Evolutionary conservation across 2,888 invertebrate genomes (phyloP).

Genomic region (Ormyrus rosae): DNA sequence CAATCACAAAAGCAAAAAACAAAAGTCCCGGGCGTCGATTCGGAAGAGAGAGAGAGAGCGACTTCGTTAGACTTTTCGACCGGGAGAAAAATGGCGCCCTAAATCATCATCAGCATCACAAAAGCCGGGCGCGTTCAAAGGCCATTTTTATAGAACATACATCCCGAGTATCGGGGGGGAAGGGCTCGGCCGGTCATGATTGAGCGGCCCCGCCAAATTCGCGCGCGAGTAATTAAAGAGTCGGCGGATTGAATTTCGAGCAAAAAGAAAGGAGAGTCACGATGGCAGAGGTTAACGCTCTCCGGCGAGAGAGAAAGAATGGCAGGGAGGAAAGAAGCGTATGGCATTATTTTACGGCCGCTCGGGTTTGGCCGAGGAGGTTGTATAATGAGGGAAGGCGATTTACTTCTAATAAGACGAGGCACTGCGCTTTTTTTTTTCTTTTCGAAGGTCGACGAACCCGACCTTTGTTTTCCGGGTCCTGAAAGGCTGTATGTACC

Average conservation of each 20-base stretch:
- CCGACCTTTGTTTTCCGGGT: no score
- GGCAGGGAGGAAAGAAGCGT: constrained; percentile 1
- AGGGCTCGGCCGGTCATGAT: constrained; percentile 6
- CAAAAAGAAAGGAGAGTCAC: constrained; percentile 59
- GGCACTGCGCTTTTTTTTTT: constrained; percentile 67
- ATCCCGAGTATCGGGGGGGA: constrained; percentile 2
- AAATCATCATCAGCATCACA: constrained; percentile 30
- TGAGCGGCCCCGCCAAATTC: constrained; percentile 30
- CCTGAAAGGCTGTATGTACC: no score
- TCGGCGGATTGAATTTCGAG: constrained; percentile 54
- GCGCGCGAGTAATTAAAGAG: constrained; percentile 36
- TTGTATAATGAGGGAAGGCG: constrained; percentile 70
- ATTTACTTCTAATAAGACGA: constrained; percentile 74
- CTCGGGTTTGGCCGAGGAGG: constrained; percentile 25
- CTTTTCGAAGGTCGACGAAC: no score
- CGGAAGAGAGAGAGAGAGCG: background rate
- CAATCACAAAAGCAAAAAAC: background rate
- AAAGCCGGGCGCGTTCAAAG: background rate
- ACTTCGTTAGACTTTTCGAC: constrained; percentile 36
- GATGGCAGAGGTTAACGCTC: constrained; percentile 39
- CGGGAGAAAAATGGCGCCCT: constrained; percentile 45
- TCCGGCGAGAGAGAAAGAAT: background rate
- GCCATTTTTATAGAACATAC: constrained; percentile 12
- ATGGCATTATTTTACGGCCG: background rate
- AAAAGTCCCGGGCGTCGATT: background rate